Evolutionary conservation across 2,113 vertebrate species (phyloP), one percentile per base, ranked within the genome.

Genomic region (Eulemur macaco): DNA sequence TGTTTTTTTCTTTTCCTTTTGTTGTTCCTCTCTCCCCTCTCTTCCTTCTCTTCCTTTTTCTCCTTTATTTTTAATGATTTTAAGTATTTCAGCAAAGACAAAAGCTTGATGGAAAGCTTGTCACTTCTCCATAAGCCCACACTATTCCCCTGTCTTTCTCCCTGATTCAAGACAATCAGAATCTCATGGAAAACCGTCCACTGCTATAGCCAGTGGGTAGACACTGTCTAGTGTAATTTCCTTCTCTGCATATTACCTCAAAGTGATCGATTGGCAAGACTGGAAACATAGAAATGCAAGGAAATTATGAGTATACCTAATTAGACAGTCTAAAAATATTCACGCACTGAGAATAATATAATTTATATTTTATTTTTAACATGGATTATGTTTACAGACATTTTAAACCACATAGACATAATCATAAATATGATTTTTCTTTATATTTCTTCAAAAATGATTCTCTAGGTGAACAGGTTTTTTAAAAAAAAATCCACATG

Each of bases 101-200:
- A 68, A 95, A 81, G 85, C 66, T 95, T 98, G 91, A 97, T 95
- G 96, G 97, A 87, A 98, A 96, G 98, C 86, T 97, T 96, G 88
- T 98, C 96, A 81, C 77, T 95, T 69, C 73, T 27, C 68, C 82
- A 89, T 34, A 89, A 95, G 25, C 31, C 95, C 69, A 97, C 94
- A 98, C 69, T 95, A 37, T 82, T 69, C 93, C 50, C 87, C 69
- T 89, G 47, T 97, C 94, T 97, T 96, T 94, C 93, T 87, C 95
- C 77, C 73, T 83, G 69, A 86, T 95, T 97, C 95, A 91, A 6
- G 94, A 96, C 95, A 97, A 96, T 92, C 85, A 91, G 77, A 97
- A 96, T 98, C 89, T 97, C 86, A 93, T 21, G 23, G 60, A 89
- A 68, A 91, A 76, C 12, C 63, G 45, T 10, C 58, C 94, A 93